Evolutionary conservation across 1,140 invertebrate genomes (phyloP), one percentile per base, ranked within the genome.

Genomic region (Paraescarpia echinospica): DNA sequence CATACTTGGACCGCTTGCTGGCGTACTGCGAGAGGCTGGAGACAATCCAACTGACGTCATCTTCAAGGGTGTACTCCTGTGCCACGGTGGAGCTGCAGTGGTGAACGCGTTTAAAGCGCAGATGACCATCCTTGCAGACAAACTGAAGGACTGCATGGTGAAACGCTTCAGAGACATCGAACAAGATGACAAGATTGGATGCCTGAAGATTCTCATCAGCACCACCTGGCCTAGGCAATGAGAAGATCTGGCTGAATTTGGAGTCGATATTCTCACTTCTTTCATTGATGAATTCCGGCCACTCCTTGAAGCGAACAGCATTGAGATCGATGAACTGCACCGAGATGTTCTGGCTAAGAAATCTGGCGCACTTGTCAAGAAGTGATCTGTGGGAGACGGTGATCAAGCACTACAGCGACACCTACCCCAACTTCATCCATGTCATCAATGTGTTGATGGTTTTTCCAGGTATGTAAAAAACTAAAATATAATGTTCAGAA

Each of bases 291-390:
- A 89, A 34, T 89, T 89, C 89, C n/a, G 89, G 89, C 89, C 89
- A 89, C 89, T 89, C 89, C 89, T 89, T 34, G 34, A 89, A 89
- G 89, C 89, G 27, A 89, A 89, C 89, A 14, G 41, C 41, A 89
- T 89, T 34, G 89, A 89, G 89, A 89, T 89, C 34, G 89, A 89
- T 34, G 89, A 89, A 34, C 89, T 89, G 89, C 89, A 89, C 89
- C 89, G 27, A 89, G n/a, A 89, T 89, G n/a, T 89, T 89, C 89
- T 89, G 89, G 34, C 89, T 89, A 89, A 33, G 41, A 89, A 89
- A 89, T 34, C 89, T 89, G n/a, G 89, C 89, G n/a, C 89, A 89
- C 89, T 34, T 89, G 89, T 89, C 89, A 89, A 89, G 89, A 89
- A 89, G 89, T 27, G 89, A 89, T 89, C 89, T 89, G n/a, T 89